Evolutionary conservation across 2,888 invertebrate genomes (phyloP).

Genomic region (Pachymerium ferrugineum): DNA sequence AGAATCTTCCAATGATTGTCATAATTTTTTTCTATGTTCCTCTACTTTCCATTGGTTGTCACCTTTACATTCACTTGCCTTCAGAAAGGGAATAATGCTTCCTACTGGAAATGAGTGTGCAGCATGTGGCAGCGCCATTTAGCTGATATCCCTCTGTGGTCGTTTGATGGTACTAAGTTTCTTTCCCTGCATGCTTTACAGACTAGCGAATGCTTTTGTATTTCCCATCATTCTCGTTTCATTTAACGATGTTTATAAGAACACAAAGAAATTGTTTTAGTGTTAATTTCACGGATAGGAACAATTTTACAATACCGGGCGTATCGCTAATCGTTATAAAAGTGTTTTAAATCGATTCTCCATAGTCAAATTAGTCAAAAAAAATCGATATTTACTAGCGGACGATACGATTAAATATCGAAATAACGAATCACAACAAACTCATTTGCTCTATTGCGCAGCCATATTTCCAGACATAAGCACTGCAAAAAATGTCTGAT

Average conservation of each 20-base stretch:
- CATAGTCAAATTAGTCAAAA: too few species aligned
- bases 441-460: too few species aligned
- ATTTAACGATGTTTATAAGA: conserved; percentile 3
- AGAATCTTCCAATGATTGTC: background rate
- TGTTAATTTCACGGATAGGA: background rate
- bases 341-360: too few species aligned
- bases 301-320: too few species aligned
- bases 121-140: conserved; percentile 13
- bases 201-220: conserved; percentile 1
- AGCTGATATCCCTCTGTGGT: conserved; percentile 8
- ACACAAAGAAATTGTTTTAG: background rate
- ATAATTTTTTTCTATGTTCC: too few species aligned
- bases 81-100: background rate
- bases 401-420: too few species aligned
- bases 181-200: conserved; percentile 1
- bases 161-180: conserved; percentile 1
- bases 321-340: too few species aligned
- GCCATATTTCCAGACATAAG: too few species aligned
- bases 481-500: too few species aligned
- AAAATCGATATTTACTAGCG: too few species aligned
- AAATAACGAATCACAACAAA: too few species aligned
- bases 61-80: background rate
- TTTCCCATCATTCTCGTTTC: conserved; percentile 8
- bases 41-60: background rate
- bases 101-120: background rate